Evolutionary conservation across 2,888 invertebrate species (phyloP).

Genomic region (Coenonympha arcania): DNA sequence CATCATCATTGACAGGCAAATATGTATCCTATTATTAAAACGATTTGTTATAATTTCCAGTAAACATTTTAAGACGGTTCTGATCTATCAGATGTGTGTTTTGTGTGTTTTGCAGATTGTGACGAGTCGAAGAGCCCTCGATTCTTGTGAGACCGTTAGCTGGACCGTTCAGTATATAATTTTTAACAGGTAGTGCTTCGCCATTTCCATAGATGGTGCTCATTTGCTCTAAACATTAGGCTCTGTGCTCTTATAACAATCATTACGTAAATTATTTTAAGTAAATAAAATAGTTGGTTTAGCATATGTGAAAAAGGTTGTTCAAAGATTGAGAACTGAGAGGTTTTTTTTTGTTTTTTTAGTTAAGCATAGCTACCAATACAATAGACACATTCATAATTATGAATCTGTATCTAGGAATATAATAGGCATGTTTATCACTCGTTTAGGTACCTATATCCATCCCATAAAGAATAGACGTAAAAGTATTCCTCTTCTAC

Average conservation of each 20-base stretch:
- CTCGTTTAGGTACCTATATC: too few species aligned
- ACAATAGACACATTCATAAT: too few species aligned
- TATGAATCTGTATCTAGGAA: too few species aligned
- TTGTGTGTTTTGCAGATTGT: conserved; percentile 41
- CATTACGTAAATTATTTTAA: too few species aligned
- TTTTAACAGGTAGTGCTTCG: conserved; percentile 35
- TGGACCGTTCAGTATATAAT: conserved; percentile 65
- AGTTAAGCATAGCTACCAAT: too few species aligned
- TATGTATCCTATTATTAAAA: conserved; percentile 33
- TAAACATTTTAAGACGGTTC: conserved; percentile 13
- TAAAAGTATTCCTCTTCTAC: too few species aligned
- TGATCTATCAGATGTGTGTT: conserved; percentile 29
- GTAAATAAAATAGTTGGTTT: too few species aligned
- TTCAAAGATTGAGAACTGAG: too few species aligned
- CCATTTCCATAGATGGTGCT: conserved; percentile 18
- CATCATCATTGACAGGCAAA: conserved; percentile 28
- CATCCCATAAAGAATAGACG: too few species aligned
- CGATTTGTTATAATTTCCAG: conserved; percentile 31
- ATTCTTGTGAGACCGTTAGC: conserved; percentile 59
- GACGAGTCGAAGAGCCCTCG: conserved; percentile 55
- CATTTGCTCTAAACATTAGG: neutral
- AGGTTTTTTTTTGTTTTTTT: too few species aligned
- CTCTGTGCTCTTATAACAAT: neutral
- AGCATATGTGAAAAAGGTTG: too few species aligned
- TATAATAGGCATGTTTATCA: too few species aligned